These are phyloP conservation scores for Rhynchotus rufescens DNA, from an alignment of 2,797 vertebrate genomes.

Conservation along the genomic window DNA sequence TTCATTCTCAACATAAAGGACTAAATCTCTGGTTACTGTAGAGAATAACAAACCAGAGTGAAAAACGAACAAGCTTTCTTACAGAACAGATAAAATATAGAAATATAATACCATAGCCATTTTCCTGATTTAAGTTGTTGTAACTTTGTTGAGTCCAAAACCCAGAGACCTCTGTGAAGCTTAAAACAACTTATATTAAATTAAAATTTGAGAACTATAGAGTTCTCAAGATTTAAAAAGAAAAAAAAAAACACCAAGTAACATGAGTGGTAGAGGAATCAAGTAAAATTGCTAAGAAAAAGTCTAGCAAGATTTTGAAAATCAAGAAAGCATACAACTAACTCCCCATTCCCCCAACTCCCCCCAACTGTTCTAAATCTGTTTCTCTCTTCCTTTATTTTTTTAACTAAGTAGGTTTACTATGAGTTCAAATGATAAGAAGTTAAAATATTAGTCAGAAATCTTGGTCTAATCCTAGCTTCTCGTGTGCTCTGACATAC, in stretches of 20 bases:
- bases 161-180: neutral
- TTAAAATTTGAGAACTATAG: neutral
- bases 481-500: neutral
- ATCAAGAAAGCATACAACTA: neutral
- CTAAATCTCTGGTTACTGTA: neutral
- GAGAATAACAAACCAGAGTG: neutral
- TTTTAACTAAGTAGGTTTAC: neutral
- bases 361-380: neutral
- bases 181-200: neutral
- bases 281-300: neutral
- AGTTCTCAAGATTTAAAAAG: neutral
- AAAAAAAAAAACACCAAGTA: neutral
- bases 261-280: neutral
- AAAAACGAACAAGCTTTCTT: slow-evolving; percentile 7
- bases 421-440: neutral
- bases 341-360: too few relatives aligned
- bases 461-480: neutral
- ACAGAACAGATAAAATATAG: neutral
- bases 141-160: neutral
- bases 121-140: neutral
- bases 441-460: neutral
- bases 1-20: neutral
- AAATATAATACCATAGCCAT: neutral
- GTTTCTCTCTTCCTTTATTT: neutral
- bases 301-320: neutral